These are phyloP conservation scores for Ctenomys sociabilis DNA, from an alignment of 2,113 vertebrate genomes.

Conservation along the genomic window DNA sequence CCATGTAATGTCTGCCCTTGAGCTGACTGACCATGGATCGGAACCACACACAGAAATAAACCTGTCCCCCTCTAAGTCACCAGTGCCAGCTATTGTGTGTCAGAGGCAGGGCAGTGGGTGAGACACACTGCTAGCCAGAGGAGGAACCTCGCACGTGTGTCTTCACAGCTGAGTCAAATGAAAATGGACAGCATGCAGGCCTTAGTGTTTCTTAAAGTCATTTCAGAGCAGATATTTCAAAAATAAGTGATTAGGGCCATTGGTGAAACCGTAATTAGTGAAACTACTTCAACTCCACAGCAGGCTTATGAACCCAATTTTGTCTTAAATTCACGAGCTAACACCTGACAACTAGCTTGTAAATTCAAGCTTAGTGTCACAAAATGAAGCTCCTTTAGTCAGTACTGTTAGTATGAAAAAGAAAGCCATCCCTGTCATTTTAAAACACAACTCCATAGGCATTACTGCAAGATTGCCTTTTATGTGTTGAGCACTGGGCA, in stretches of 20 bases:
- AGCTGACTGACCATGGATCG: neutral
- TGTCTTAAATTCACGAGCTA: neutral
- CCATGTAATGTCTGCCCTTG: neutral
- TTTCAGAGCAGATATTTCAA: conserved; percentile 15
- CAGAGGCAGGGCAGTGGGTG: neutral
- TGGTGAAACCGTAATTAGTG: neutral
- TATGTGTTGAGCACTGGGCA: neutral
- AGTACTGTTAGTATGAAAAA: neutral
- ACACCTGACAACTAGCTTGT: neutral
- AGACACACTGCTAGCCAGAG: neutral
- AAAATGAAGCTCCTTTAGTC: neutral
- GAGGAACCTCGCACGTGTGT: neutral
- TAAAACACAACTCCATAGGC: neutral
- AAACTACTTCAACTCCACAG: neutral
- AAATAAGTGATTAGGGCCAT: neutral
- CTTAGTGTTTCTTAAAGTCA: conserved; percentile 40
- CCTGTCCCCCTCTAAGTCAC: neutral
- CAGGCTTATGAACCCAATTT: neutral
- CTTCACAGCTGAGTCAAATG: neutral
- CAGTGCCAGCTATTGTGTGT: neutral
- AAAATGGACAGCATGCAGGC: neutral
- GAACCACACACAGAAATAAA: neutral
- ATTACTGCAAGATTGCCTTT: neutral
- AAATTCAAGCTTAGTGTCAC: neutral
- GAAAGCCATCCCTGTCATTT: neutral